Conservation (phyloP, 2,113 vertebrate species). For the Egretta garzetta region DNA sequence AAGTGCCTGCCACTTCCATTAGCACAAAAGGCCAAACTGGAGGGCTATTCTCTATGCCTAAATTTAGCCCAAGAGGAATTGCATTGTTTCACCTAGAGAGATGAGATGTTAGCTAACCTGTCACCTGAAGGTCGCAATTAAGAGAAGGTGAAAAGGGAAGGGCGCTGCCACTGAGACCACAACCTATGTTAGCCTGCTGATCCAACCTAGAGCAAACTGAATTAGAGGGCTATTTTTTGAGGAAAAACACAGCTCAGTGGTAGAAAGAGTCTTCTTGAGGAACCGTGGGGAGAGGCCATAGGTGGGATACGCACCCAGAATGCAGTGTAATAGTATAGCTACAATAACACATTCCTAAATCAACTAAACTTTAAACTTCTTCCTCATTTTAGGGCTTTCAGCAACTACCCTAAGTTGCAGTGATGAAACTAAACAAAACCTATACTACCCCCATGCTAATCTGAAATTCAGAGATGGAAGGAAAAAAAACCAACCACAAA, state of each 20-base stretch:
- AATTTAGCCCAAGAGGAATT: not conserved
- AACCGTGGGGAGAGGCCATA: not conserved
- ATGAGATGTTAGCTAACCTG: not conserved
- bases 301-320: not conserved
- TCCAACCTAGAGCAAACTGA: not conserved
- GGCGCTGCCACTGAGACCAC: not conserved
- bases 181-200: not conserved
- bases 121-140: not conserved
- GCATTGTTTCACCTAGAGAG: not conserved
- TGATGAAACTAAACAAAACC: not conserved
- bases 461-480: not conserved
- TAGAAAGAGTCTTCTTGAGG: not conserved
- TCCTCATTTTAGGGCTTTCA: not conserved
- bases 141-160: not conserved
- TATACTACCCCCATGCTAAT: not conserved
- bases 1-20: not conserved
- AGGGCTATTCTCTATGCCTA: not conserved
- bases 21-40: not conserved
- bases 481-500: not conserved
- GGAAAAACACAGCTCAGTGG: not conserved
- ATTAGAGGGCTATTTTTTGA: not conserved
- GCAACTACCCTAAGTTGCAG: not conserved
- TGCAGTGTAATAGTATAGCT: not conserved
- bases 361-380: not conserved
- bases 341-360: not conserved